These are phyloP conservation scores for Columba guinea DNA, from an alignment of 2,797 vertebrate genomes.

Conservation along the genomic window DNA sequence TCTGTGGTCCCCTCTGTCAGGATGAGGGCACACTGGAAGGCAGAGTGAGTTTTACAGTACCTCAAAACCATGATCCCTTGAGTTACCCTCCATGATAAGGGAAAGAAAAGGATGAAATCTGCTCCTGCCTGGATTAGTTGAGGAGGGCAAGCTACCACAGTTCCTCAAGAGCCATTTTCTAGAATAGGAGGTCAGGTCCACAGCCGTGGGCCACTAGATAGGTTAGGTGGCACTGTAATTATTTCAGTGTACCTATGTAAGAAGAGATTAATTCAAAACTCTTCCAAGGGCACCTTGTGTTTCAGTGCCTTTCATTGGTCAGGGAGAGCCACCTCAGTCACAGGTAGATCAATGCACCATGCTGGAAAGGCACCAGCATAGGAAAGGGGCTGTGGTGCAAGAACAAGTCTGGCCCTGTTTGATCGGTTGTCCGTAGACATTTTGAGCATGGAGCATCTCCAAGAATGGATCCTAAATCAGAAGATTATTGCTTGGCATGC, in stretches of 20 bases:
- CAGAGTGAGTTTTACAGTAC: neutral
- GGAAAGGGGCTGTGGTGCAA: neutral
- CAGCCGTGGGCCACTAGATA: neutral
- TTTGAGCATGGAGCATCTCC: neutral
- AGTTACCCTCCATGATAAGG: neutral
- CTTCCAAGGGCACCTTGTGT: neutral
- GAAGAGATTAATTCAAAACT: neutral
- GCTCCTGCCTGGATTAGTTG: neutral
- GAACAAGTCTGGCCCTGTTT: neutral
- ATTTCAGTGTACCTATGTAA: neutral
- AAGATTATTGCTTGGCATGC: neutral
- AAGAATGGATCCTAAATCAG: constrained; percentile 18
- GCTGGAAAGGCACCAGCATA: neutral
- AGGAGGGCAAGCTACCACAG: neutral
- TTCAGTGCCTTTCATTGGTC: neutral
- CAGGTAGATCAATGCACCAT: neutral
- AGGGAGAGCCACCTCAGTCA: no score
- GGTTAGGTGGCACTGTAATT: neutral
- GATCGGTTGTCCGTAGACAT: neutral
- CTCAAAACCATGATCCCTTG: neutral
- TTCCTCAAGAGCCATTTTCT: neutral
- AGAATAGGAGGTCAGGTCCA: neutral
- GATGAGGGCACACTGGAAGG: neutral
- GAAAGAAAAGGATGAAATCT: neutral
- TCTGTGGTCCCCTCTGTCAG: neutral